phyloP scores from a whole-genome alignment of 1,140 invertebrate species.

The Eupristina koningsbergeri region DNA sequence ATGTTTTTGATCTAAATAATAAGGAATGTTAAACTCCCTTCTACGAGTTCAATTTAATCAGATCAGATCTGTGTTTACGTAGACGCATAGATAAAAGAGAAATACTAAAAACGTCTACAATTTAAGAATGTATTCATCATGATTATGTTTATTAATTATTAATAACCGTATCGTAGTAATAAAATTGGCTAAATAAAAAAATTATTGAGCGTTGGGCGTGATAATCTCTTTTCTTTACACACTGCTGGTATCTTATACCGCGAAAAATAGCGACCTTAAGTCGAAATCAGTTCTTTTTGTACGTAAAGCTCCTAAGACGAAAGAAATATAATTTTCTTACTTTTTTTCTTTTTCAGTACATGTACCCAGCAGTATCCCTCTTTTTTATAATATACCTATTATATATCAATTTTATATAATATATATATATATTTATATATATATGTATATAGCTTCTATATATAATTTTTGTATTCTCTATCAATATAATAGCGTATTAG shows the following conservation, averaged over 20 bases:
- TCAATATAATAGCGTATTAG: constrained; percentile 72
- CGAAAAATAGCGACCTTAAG: constrained; percentile 50
- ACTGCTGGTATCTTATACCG: constrained; percentile 49
- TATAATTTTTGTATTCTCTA: constrained; percentile 71
- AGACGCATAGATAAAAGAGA: constrained; percentile 31
- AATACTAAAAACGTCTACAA: constrained; percentile 40
- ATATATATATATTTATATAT: constrained; percentile 61
- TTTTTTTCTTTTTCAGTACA: constrained; percentile 56
- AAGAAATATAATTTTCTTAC: constrained; percentile 49
- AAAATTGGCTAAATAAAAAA: constrained; percentile 41
- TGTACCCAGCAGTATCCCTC: constrained; percentile 67
- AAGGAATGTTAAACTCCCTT: constrained; percentile 47
- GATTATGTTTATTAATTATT: constrained; percentile 31
- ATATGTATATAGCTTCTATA: constrained; percentile 64
- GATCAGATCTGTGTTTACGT: constrained; percentile 42
- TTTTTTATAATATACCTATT: constrained; percentile 64
- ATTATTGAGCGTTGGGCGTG: constrained; percentile 49
- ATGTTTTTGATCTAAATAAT: constrained; percentile 48
- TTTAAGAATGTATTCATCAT: constrained; percentile 31
- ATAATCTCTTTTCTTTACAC: constrained; percentile 51
- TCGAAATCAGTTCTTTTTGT: constrained; percentile 52
- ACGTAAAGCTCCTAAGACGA: constrained; percentile 52
- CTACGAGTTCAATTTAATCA: constrained; percentile 27
- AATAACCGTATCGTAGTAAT: constrained; percentile 1
- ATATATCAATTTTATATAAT: constrained; percentile 65